A percentile compares a stretch with the other conserved stretches of the same genome.
Conservation (phyloP, 2,888 invertebrate species). For the Hemicrepidius hirtus region DNA sequence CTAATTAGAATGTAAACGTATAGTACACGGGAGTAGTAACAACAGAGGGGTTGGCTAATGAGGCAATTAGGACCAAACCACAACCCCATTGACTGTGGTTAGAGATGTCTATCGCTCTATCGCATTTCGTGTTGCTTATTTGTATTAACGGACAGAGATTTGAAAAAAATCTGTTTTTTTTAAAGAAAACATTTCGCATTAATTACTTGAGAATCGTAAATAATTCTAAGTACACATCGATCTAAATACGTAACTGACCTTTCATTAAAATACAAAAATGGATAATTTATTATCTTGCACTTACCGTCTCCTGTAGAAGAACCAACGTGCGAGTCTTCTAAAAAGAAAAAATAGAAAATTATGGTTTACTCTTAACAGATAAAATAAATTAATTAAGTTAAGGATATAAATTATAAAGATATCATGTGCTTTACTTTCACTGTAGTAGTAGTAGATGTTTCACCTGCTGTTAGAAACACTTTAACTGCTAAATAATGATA, state of each 20-base stretch:
- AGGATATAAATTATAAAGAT: slow-evolving; percentile 9
- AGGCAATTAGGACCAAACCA: slow-evolving; percentile 64
- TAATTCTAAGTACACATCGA: slow-evolving; percentile 11
- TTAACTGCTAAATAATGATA: not conserved
- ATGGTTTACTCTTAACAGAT: slow-evolving; percentile 12
- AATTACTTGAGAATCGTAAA: not conserved
- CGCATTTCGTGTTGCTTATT: slow-evolving; percentile 11
- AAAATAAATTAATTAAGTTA: slow-evolving; percentile 38
- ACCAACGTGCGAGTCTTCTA: slow-evolving; percentile 71
- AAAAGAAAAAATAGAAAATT: slow-evolving; percentile 59
- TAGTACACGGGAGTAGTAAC: slow-evolving; percentile 62
- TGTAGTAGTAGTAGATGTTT: not conserved
- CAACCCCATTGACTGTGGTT: slow-evolving; percentile 59
- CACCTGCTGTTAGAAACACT: slow-evolving; percentile 7
- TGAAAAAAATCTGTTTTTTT: not conserved
- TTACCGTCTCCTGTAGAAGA: slow-evolving; percentile 71
- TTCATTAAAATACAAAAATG: slow-evolving; percentile 20
- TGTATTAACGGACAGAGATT: not conserved
- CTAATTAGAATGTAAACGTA: slow-evolving; percentile 66
- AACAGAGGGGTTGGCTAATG: slow-evolving; percentile 67
- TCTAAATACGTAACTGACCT: slow-evolving; percentile 29
- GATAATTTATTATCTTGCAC: slow-evolving; percentile 55
- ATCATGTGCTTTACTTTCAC: slow-evolving; percentile 30
- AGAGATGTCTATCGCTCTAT: slow-evolving; percentile 18
- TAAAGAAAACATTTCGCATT: too few species aligned